A percentile compares a stretch with the other conserved stretches of the same genome.
phyloP scores from a whole-genome alignment of 2,888 invertebrate genomes.

The Cephus pygmeus region DNA sequence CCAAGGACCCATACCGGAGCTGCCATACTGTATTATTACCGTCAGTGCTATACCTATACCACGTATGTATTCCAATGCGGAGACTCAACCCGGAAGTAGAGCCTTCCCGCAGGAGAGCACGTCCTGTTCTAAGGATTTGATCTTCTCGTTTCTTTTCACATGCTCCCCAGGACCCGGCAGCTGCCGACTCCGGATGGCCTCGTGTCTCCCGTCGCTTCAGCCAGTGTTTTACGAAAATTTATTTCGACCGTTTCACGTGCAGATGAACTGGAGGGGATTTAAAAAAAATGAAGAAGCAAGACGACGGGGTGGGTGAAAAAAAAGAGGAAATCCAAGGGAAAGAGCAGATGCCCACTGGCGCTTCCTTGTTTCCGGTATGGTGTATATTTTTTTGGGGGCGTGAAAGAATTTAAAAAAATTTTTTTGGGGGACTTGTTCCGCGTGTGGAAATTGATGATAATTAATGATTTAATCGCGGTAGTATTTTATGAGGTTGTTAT shows the following conservation, averaged over 20 bases:
- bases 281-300: background rate
- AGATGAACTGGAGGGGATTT: background rate
- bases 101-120: conserved; percentile 50
- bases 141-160: conserved; percentile 37
- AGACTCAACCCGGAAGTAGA: conserved; percentile 60
- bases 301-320: background rate
- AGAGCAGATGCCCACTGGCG: conserved; percentile 11
- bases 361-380: background rate
- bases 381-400: background rate
- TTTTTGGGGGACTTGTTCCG: background rate
- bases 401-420: background rate
- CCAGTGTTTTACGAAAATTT: conserved; percentile 51
- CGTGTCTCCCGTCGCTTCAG: conserved; percentile 36
- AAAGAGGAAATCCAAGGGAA: conserved; percentile 14
- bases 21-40: background rate
- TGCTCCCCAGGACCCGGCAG: conserved; percentile 35
- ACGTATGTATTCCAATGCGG: conserved; percentile 47
- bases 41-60: background rate
- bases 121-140: conserved; percentile 61
- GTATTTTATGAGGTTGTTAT: background rate
- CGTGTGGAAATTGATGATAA: background rate
- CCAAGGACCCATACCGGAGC: background rate
- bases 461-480: background rate
- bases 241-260: conserved; percentile 18
- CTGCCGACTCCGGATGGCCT: conserved; percentile 33